phyloP scores from a whole-genome alignment of 2,888 invertebrate genomes.

The Meteorus colon region DNA sequence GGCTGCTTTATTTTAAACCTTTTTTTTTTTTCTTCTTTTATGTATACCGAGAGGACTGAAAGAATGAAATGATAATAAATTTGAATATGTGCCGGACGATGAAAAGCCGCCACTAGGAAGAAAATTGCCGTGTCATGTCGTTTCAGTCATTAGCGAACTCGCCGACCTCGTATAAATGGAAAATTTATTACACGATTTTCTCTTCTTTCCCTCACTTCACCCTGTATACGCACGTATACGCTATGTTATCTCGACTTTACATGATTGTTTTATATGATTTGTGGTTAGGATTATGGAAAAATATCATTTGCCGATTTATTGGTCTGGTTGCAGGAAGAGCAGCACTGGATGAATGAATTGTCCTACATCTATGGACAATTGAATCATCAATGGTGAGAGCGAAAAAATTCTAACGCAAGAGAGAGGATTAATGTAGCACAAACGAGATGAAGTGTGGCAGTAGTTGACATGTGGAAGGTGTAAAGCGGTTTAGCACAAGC shows the following conservation, averaged over 20 bases:
- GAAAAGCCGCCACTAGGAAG: conserved; percentile 20
- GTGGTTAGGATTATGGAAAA: background rate
- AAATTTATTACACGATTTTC: conserved; percentile 24
- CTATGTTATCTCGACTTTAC: background rate
- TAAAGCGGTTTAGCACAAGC: conserved; percentile 52
- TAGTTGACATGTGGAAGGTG: background rate
- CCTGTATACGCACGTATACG: background rate
- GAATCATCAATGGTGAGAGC: conserved; percentile 27
- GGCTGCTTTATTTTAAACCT: background rate
- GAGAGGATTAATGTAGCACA: conserved; percentile 22
- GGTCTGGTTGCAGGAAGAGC: background rate
- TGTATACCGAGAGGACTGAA: conserved; percentile 9
- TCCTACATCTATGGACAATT: background rate
- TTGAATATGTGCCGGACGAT: conserved; percentile 28
- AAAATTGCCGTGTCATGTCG: conserved; percentile 20
- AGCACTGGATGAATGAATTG: conserved; percentile 16
- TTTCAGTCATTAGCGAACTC: conserved; percentile 30
- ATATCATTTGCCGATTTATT: conserved; percentile 11
- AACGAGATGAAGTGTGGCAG: conserved; percentile 2
- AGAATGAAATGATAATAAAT: conserved; percentile 25
- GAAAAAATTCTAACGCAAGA: background rate
- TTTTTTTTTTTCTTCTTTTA: conserved; percentile 25
- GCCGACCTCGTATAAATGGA: background rate
- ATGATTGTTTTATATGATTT: background rate
- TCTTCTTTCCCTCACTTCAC: background rate